Base-by-base conservation (phyloP, 2,797 vertebrate species). In the Dermochelys coriacea region DNA sequence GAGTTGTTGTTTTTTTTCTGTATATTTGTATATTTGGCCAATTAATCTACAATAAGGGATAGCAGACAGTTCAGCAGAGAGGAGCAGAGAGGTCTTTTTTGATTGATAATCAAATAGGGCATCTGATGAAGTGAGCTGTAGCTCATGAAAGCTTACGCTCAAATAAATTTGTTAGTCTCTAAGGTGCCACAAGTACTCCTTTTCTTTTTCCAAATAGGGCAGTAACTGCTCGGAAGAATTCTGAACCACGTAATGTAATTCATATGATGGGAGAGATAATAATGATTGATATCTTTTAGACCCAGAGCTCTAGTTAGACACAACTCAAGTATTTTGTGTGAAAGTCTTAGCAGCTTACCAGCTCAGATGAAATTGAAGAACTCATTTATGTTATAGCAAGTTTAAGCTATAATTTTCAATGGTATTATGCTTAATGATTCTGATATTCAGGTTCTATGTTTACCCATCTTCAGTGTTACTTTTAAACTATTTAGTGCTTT, bases 311-410 rank as follows among this genome's bases (percentile, higher is more conserved):
- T 34, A 11, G 2, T 11, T 80, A 78, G 4, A 5, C 80, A 19
- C 5, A 23, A 64, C 9, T 0, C 0, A 77, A 78, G 80, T 0
- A 1, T 47, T 80, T 82, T 82, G 2, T 71, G 8, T 77, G 68
- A 61, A 61, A 80, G 31, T 3, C 5, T 71, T 78, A 6, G 71
- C 12, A 55, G 1, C 0, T 4, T 87, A 71, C 11, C 18, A 11
- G 27, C 4, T 18, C 16, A 5, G 45, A 3, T 41, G 21, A 47
- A 74, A 80, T 68, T 4, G 74, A 51, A 81, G 71, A 79, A 80
- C 12, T 1, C 49, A 4, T 84, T 80, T 1, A 34, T 87, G 61
- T 86, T 52, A 55, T 5, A n/a, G 16, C 77, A 87, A 47, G 3
- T 49, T 87, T 41, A 16, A 80, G 80, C 3, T 34, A 2, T 2